These are phyloP conservation scores for Thymelicus acteon DNA, from an alignment of 2,888 invertebrate genomes.

Conservation along the genomic window DNA sequence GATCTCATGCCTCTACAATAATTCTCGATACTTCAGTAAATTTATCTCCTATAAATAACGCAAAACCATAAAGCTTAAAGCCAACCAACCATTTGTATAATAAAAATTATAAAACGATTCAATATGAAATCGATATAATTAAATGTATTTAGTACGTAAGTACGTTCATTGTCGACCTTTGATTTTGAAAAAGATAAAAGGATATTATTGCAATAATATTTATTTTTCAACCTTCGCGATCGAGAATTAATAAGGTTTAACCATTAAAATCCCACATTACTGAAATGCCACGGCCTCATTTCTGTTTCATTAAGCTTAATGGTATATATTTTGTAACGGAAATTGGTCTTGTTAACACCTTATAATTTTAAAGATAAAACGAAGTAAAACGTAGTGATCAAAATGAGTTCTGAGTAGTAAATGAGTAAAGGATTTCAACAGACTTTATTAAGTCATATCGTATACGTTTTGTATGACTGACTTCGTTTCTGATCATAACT, in stretches of 20 bases:
- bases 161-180: slow-evolving; percentile 48
- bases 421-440: not conserved
- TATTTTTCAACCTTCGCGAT: slow-evolving; percentile 51
- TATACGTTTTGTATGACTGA: too few relatives aligned
- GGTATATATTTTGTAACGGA: slow-evolving; percentile 20
- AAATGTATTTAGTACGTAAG: slow-evolving; percentile 33
- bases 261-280: slow-evolving; percentile 46
- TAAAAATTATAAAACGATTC: slow-evolving; percentile 15
- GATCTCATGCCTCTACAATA: slow-evolving; percentile 1
- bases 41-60: slow-evolving; percentile 23
- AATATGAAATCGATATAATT: slow-evolving; percentile 40
- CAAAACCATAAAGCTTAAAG: slow-evolving; percentile 4
- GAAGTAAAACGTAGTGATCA: not conserved
- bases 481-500: too few relatives aligned
- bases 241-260: slow-evolving; percentile 51
- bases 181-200: slow-evolving; percentile 47
- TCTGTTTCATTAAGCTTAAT: slow-evolving; percentile 25
- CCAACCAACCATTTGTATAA: not conserved
- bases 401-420: not conserved
- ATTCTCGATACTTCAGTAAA: slow-evolving; percentile 25
- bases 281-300: slow-evolving; percentile 53
- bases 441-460: too few relatives aligned
- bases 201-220: slow-evolving; percentile 49
- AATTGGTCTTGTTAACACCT: slow-evolving; percentile 22
- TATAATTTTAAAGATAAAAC: slow-evolving; percentile 19